Evolutionary conservation across 1,140 invertebrate genomes (phyloP).

Genomic region (Phthorimaea operculella): DNA sequence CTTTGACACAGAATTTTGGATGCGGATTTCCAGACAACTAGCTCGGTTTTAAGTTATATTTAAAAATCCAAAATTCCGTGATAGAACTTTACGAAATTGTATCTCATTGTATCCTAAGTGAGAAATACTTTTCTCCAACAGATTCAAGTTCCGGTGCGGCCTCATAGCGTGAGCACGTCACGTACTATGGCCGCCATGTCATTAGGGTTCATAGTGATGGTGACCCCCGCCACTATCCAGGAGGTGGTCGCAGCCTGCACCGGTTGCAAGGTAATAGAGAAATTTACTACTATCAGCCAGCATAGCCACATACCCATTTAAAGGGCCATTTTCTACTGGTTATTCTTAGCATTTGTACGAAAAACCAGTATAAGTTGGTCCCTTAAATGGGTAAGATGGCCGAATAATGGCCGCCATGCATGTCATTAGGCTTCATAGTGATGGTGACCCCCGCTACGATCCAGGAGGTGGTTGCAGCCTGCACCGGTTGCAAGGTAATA

Average conservation of each 20-base stretch:
- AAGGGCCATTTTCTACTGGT: too few relatives aligned
- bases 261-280: constrained; percentile 68
- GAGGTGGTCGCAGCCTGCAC: constrained; percentile 89
- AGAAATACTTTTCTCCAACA: constrained; percentile 13
- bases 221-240: constrained; percentile 88
- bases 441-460: constrained; percentile 90
- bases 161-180: constrained; percentile 81
- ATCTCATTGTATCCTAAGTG: too few relatives aligned
- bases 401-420: constrained; percentile 89
- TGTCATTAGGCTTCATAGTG: constrained; percentile 88
- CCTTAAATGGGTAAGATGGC: too few relatives aligned
- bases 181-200: constrained; percentile 90
- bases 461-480: constrained; percentile 89
- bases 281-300: neutral
- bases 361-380: too few relatives aligned
- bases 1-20: too few relatives aligned
- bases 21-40: too few relatives aligned
- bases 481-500: constrained; percentile 77
- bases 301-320: too few relatives aligned
- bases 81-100: too few relatives aligned
- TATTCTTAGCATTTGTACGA: too few relatives aligned
- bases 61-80: too few relatives aligned
- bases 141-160: constrained; percentile 72
- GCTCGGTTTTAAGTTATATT: too few relatives aligned
- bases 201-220: constrained; percentile 87